phyloP scores from a whole-genome alignment of 2,888 invertebrate species.

The Tubiluchus corallicola region DNA sequence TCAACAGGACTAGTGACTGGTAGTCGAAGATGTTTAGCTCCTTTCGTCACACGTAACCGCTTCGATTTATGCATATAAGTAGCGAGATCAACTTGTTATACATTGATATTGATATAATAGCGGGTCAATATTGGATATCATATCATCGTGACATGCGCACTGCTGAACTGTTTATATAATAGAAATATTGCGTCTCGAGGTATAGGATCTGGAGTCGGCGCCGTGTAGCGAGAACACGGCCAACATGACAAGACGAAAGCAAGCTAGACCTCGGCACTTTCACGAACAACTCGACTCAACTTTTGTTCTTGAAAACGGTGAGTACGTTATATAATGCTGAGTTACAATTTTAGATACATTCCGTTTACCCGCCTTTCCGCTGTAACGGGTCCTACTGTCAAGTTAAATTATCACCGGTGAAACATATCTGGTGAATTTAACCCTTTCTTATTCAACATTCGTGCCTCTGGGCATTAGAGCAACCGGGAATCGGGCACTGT shows the following conservation, averaged over 20 bases:
- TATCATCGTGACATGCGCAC: background rate
- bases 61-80: background rate
- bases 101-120: slow-evolving; percentile 3
- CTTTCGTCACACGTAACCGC: background rate
- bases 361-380: too few relatives aligned
- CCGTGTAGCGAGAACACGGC: background rate
- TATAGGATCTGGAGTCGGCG: background rate
- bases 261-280: background rate
- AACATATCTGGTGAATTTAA: too few relatives aligned
- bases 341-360: too few relatives aligned
- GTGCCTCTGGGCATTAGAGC: too few relatives aligned
- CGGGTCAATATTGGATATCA: background rate
- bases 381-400: too few relatives aligned
- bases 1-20: background rate
- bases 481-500: too few relatives aligned
- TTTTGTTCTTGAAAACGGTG: background rate
- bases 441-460: too few relatives aligned
- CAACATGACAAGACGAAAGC: slow-evolving; percentile 1
- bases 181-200: background rate
- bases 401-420: too few relatives aligned
- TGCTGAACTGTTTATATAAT: background rate
- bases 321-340: too few relatives aligned
- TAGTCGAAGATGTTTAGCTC: background rate
- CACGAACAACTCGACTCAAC: background rate
- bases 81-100: background rate